Evolutionary conservation across 1,140 invertebrate genomes (phyloP).

Genomic region (Micrasema longulum): DNA sequence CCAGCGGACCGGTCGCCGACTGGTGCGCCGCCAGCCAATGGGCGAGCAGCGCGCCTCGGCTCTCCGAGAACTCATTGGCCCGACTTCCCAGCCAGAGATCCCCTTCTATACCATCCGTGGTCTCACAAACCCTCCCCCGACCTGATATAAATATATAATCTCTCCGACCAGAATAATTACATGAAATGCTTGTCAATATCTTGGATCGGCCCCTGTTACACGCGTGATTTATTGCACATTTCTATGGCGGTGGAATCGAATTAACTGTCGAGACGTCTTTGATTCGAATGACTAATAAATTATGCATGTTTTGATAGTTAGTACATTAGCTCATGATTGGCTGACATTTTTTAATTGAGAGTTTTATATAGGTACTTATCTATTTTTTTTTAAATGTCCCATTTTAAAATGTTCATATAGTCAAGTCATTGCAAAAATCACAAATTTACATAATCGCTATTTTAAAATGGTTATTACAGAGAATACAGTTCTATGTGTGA

Average conservation of each 20-base stretch:
- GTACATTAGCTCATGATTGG: constrained; percentile 6
- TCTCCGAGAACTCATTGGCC: constrained; percentile 5
- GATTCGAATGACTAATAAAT: constrained; percentile 22
- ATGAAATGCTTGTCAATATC: constrained; percentile 26
- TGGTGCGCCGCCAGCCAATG: constrained; percentile 19
- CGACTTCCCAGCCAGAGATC: not conserved
- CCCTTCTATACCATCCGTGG: constrained; percentile 25
- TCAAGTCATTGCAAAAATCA: no score
- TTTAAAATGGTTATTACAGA: no score
- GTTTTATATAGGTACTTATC: not conserved
- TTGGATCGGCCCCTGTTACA: constrained; percentile 25
- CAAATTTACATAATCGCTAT: no score
- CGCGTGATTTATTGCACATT: constrained; percentile 32
- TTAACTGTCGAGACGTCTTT: constrained; percentile 25
- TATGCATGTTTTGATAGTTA: constrained; percentile 7
- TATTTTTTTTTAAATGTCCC: no score
- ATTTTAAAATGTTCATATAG: no score
- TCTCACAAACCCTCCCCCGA: not conserved
- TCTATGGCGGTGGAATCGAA: constrained; percentile 25
- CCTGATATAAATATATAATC: no score
- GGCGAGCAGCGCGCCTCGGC: constrained; percentile 7
- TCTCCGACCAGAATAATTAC: no score
- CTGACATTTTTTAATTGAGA: constrained; percentile 20
- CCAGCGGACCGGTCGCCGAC: constrained; percentile 9
- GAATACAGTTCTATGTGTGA: no score